A percentile compares a stretch with the other conserved stretches of the same genome.
Evolutionary conservation across 1,140 invertebrate species (phyloP).

Genomic region (Heterodera carotae): DNA sequence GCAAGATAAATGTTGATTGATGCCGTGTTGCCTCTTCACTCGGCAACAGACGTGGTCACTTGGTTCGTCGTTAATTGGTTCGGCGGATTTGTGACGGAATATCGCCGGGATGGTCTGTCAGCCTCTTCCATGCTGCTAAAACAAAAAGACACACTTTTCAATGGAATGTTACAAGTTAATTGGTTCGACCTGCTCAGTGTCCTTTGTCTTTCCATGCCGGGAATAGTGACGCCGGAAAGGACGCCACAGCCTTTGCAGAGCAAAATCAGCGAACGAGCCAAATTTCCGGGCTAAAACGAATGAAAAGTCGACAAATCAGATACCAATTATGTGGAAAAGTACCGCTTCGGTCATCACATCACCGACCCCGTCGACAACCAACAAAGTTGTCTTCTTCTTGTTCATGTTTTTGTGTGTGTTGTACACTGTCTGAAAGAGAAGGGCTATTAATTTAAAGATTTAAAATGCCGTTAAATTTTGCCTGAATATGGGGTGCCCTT

Average conservation of each 20-base stretch:
- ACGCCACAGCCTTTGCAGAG: constrained; percentile 65
- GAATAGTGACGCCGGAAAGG: constrained; percentile 61
- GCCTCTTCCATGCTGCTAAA: constrained; percentile 65
- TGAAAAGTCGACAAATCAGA: constrained; percentile 3
- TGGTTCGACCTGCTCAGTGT: constrained; percentile 59
- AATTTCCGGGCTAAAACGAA: constrained; percentile 62
- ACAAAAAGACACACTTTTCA: constrained; percentile 19
- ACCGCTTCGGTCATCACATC: constrained; percentile 76
- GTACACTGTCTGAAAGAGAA: constrained; percentile 75
- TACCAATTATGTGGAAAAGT: no score
- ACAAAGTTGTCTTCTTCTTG: constrained; percentile 79
- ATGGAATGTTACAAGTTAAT: no score
- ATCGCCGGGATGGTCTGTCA: constrained; percentile 58
- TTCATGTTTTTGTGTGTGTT: constrained; percentile 76
- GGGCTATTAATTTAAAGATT: neutral
- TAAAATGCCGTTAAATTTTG: neutral
- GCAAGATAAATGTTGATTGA: no score
- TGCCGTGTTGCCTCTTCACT: neutral
- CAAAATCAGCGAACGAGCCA: constrained; percentile 64
- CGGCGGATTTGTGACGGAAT: constrained; percentile 55
- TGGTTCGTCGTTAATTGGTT: neutral
- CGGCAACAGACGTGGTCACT: constrained; percentile 17
- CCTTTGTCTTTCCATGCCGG: constrained; percentile 65
- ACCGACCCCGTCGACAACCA: constrained; percentile 76
- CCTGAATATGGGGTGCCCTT: constrained; percentile 75